A percentile compares a stretch with the other conserved stretches of the same genome.
Conservation (phyloP, 2,113 vertebrate genomes). For the Stercorarius parasiticus region DNA sequence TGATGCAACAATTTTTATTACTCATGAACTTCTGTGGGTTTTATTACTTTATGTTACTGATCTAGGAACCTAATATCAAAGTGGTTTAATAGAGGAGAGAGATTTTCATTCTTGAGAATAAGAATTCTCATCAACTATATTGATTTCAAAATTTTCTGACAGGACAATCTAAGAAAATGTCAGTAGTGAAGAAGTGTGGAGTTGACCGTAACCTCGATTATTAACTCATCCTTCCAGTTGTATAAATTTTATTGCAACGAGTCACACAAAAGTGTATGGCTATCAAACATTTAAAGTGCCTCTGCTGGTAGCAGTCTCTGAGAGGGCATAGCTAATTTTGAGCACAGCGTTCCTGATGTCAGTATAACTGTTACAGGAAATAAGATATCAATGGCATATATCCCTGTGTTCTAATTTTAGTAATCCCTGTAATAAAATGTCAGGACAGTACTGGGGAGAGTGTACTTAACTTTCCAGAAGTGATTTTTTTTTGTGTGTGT, state of each 20-base stretch:
- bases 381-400: slow-evolving; percentile 63
- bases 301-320: neutral
- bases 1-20: neutral
- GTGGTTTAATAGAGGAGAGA: neutral
- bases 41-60: neutral
- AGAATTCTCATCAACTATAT: neutral
- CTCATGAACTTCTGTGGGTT: rapidly evolving
- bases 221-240: neutral
- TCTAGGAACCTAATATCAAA: neutral
- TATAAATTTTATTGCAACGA: neutral
- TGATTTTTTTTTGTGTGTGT: neutral
- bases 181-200: neutral
- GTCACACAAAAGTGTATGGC: neutral
- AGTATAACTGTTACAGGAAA: slow-evolving; percentile 50
- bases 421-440: slow-evolving; percentile 24
- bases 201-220: neutral
- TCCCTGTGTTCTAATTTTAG: slow-evolving; percentile 74
- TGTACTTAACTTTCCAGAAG: neutral
- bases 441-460: neutral
- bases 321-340: slow-evolving; percentile 53
- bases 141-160: neutral
- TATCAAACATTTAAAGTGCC: neutral
- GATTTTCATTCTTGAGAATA: neutral
- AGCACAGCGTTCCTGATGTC: slow-evolving; percentile 32
- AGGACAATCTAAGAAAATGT: neutral